Conservation (phyloP, 53 echinoderm and acorn worm genomes). For the Luidia sarsii region DNA sequence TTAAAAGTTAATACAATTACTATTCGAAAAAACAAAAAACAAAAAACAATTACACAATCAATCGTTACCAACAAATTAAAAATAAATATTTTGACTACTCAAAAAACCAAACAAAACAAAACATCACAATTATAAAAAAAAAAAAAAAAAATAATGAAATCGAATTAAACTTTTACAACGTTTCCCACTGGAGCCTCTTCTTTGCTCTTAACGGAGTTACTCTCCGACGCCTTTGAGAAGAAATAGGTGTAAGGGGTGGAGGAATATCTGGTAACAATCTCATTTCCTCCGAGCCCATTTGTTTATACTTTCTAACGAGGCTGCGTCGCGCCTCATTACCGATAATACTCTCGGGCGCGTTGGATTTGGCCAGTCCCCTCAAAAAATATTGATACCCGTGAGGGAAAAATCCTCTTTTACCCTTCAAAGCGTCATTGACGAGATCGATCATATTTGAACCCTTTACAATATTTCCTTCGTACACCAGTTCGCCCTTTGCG, state of each 20-base stretch:
- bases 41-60: too few species aligned
- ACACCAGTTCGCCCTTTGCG: slow-evolving; percentile 24
- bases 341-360: slow-evolving; percentile 30
- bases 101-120: too few species aligned
- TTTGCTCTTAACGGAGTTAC: not conserved
- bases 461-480: slow-evolving; percentile 14
- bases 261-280: not conserved
- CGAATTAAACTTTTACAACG: too few species aligned
- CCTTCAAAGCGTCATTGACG: slow-evolving; percentile 24
- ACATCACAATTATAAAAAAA: too few species aligned
- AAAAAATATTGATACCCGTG: slow-evolving; percentile 49
- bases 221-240: not conserved
- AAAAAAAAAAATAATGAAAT: too few species aligned
- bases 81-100: too few species aligned
- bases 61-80: too few species aligned
- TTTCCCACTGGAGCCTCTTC: not conserved
- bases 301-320: not conserved
- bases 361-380: slow-evolving; percentile 30
- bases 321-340: slow-evolving; percentile 10
- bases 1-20: too few species aligned
- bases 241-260: not conserved
- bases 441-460: slow-evolving; percentile 50
- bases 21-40: not conserved
- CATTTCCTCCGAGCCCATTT: not conserved
- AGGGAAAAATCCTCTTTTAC: slow-evolving; percentile 29